phyloP scores from a whole-genome alignment of 2,113 vertebrate genomes.

The Sus scrofa region DNA sequence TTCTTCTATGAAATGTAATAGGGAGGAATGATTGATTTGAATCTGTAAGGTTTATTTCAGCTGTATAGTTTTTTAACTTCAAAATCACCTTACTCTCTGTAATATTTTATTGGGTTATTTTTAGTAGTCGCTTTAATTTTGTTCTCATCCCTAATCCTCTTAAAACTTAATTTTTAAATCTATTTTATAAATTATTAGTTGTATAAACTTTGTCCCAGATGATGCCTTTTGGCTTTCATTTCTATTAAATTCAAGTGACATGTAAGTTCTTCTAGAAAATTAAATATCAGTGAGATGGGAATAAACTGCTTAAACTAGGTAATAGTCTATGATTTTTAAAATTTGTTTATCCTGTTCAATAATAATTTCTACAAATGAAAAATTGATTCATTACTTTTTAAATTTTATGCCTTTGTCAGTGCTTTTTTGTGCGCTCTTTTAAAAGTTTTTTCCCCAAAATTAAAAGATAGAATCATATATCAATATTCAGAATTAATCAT shows the following conservation, averaged over 20 bases:
- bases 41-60: neutral
- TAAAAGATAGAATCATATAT: neutral
- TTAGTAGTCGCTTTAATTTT: neutral
- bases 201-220: neutral
- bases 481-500: neutral
- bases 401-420: neutral
- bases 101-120: neutral
- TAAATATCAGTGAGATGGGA: neutral
- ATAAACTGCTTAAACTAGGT: neutral
- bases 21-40: neutral
- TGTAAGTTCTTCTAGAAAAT: neutral
- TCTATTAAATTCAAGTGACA: neutral
- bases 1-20: neutral
- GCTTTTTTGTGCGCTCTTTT: neutral
- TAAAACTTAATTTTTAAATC: neutral
- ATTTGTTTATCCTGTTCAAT: neutral
- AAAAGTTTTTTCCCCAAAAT: neutral
- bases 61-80: neutral
- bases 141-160: neutral
- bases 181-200: neutral
- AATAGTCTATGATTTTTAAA: neutral
- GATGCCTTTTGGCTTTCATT: neutral
- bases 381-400: neutral
- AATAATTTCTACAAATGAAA: slow-evolving; percentile 35
- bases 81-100: neutral